Evolutionary conservation across 2,113 vertebrate genomes (phyloP), one percentile per base, ranked within the genome.

Genomic region (Eidolon helvum): DNA sequence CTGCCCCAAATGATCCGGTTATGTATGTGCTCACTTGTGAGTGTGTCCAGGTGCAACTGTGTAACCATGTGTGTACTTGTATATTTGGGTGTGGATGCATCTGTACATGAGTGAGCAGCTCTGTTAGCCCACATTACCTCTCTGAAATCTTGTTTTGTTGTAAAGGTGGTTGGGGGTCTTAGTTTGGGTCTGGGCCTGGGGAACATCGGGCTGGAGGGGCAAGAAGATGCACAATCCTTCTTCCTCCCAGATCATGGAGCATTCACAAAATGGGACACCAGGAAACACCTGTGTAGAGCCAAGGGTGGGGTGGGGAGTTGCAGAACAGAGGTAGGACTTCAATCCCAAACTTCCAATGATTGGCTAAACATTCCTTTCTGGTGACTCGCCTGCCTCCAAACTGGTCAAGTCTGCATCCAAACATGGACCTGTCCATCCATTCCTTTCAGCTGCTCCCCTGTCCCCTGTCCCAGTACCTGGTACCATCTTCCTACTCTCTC

Each of bases 41-140:
- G 61, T 4, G 1, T 57, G 61, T 53, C 18, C 16, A 18, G 35
- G 66, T 26, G 26, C 2, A 2, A 30, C 1, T 4, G 30, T n/a
- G 79, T 57, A 50, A 55, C 21, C 53, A 8, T 0, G 1, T 2
- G 4, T 30, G 18, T 21, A 12, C 8, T 10, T 6, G 3, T 10
- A 3, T 2, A 2, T 53, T 30, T 48, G 63, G 48, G 65, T n/a
- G 11, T 40, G 63, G 9, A 18, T 30, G 53, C 15, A 0, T 4
- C 3, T 24, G 38, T 18, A 4, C 2, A 4, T 11, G 55, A 35
- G 26, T 1, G 38, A 0, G 33, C 22, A 19, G 18, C 28, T 43
- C 43, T 10, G 6, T 26, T 48, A 24, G 10, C 30, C 43, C 38
- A 1, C 2, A 0, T 22, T 4, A 1, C 4, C 7, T 28, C 59